phyloP scores from a whole-genome alignment of 2,797 vertebrate species.

The Crax fasciolata region DNA sequence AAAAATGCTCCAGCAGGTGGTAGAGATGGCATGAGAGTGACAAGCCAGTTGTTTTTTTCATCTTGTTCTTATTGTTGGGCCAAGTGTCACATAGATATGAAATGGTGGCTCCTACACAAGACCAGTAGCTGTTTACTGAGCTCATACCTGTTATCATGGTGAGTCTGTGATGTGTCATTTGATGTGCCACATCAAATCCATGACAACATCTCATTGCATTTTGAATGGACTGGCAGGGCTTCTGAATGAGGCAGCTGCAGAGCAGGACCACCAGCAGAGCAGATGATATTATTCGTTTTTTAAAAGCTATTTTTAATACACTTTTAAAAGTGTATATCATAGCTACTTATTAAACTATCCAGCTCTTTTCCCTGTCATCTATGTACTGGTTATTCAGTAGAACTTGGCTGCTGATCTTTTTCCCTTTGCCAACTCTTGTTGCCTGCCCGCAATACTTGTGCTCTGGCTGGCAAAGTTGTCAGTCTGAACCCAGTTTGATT shows the following conservation, averaged over 20 bases:
- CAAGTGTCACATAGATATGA: not conserved
- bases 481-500: conserved; percentile 20
- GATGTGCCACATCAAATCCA: not conserved
- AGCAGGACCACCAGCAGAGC: conserved; percentile 21
- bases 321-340: not conserved
- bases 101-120: not conserved
- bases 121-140: not conserved
- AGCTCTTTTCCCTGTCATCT: conserved; percentile 22
- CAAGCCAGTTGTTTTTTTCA: not conserved
- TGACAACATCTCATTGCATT: conserved; percentile 36
- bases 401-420: conserved; percentile 49
- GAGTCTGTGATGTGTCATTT: not conserved
- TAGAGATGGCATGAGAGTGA: not conserved
- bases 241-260: conserved; percentile 23
- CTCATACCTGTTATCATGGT: not conserved
- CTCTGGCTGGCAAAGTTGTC: conserved; percentile 23
- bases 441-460: not conserved
- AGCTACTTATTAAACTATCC: conserved; percentile 1
- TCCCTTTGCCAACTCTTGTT: conserved; percentile 21
- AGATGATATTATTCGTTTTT: not conserved
- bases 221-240: conserved; percentile 13
- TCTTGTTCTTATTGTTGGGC: not conserved
- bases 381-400: not conserved
- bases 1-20: not conserved
- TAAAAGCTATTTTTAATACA: conserved; percentile 18